Evolutionary conservation across 92 coral and sea anemone species (phyloP).

Genomic region (Palythoa grandis): DNA sequence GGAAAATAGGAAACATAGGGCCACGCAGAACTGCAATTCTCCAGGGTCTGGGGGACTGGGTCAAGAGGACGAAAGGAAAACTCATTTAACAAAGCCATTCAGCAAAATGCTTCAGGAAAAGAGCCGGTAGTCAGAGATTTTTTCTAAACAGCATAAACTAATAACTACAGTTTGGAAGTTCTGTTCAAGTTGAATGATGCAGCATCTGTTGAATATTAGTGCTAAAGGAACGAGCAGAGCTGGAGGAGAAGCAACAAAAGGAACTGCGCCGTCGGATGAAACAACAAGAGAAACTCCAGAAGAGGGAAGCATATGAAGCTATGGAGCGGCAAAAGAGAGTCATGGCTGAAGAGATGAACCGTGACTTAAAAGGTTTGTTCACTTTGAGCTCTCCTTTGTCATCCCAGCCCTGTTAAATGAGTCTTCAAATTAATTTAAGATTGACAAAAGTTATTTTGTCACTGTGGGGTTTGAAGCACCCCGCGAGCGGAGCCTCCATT

Average conservation of each 20-base stretch:
- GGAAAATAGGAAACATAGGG: too few relatives aligned
- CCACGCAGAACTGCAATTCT: too few relatives aligned
- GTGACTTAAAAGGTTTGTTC: conserved; percentile 69
- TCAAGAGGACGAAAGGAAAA: too few relatives aligned
- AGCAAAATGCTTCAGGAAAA: too few relatives aligned
- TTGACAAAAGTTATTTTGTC: too few relatives aligned
- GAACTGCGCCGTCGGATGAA: conserved; percentile 79
- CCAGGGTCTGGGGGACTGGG: too few relatives aligned
- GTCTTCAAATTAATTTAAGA: too few relatives aligned
- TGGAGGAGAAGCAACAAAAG: conserved; percentile 65
- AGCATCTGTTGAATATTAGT: conserved; percentile 51
- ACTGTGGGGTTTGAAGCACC: too few relatives aligned
- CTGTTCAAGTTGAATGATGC: not conserved
- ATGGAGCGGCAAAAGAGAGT: conserved; percentile 85
- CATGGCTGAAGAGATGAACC: conserved; percentile 82
- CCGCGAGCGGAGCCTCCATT: too few relatives aligned
- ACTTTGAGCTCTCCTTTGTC: not conserved
- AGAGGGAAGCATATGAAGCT: conserved; percentile 94
- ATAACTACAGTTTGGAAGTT: not conserved
- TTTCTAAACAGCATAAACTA: not conserved
- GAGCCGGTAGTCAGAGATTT: not conserved
- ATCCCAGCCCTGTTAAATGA: not conserved
- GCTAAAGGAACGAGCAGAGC: conserved; percentile 63
- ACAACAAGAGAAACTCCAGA: conserved; percentile 81
- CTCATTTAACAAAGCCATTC: too few relatives aligned